These are phyloP conservation scores for Mormyrops attenuatus DNA, from an alignment of 2,797 vertebrate species.

Conservation along the genomic window DNA sequence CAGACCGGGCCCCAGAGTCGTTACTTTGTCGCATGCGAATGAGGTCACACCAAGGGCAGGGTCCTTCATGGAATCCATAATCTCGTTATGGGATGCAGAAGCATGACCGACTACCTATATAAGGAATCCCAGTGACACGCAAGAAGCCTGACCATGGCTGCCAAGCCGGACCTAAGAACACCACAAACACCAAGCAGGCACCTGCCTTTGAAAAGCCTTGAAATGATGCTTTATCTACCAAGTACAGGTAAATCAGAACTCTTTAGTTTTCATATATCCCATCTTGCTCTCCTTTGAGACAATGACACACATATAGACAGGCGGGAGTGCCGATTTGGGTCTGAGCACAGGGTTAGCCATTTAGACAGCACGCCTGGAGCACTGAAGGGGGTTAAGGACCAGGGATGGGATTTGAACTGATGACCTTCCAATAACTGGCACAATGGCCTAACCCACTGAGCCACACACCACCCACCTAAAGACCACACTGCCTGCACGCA, in stretches of 20 bases:
- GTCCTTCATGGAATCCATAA: not conserved
- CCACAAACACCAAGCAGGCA: not conserved
- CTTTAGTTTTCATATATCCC: not conserved
- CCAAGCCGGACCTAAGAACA: not conserved
- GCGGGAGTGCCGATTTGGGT: not conserved
- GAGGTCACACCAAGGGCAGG: not conserved
- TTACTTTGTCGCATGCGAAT: not conserved
- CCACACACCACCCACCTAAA: not conserved
- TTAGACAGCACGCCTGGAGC: not conserved
- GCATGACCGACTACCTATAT: not conserved
- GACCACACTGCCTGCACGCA: not conserved
- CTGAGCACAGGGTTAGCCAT: not conserved
- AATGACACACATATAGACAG: not conserved
- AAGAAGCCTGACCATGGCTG: not conserved
- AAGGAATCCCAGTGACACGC: not conserved
- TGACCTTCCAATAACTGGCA: too few relatives aligned
- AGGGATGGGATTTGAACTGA: too few relatives aligned
- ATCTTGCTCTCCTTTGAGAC: not conserved
- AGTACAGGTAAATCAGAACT: not conserved
- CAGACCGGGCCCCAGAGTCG: not conserved
- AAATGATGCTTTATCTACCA: not conserved
- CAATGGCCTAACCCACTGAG: not conserved
- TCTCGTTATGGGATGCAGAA: not conserved
- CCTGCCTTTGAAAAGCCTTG: not conserved
- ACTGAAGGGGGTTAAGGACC: too few relatives aligned